Evolutionary conservation across 2,797 vertebrate species (phyloP).

Genomic region (Falco biarmicus): DNA sequence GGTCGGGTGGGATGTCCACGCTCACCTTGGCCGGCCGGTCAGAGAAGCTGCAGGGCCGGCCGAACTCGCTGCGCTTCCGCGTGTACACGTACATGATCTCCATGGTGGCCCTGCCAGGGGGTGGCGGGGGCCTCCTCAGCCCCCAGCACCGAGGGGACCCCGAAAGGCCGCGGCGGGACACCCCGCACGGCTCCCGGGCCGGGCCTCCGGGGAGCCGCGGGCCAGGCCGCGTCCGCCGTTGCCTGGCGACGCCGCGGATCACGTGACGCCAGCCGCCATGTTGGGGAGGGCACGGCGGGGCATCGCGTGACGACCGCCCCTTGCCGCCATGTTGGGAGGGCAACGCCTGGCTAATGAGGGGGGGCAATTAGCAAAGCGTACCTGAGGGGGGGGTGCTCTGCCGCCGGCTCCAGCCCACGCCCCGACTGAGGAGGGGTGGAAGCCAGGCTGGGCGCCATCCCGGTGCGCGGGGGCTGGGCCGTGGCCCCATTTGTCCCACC

Average conservation of each 20-base stretch:
- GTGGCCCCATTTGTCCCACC: background rate
- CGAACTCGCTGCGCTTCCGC: slow-evolving; percentile 88
- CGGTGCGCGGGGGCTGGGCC: no score
- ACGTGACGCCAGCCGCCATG: fast-evolving
- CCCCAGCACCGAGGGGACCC: no score
- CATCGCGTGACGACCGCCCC: background rate
- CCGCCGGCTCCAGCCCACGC: background rate
- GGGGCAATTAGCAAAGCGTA: no score
- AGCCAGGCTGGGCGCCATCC: no score
- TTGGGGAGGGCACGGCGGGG: background rate
- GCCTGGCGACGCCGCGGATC: slow-evolving; percentile 33
- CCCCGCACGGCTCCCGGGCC: no score
- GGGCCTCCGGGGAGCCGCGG: background rate
- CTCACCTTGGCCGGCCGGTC: slow-evolving; percentile 82
- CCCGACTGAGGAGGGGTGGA: no score
- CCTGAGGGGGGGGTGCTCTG: no score
- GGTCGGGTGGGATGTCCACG: slow-evolving; percentile 85
- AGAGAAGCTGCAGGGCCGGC: slow-evolving; percentile 86
- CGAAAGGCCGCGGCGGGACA: no score
- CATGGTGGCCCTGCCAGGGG: slow-evolving; percentile 68
- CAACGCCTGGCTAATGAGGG: fast-evolving
- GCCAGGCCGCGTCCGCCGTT: background rate
- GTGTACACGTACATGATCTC: slow-evolving; percentile 87
- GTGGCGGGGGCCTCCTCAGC: no score
- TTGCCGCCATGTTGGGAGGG: background rate